Conservation (phyloP, 2,888 invertebrate species). For the Heliconius ismenius region DNA sequence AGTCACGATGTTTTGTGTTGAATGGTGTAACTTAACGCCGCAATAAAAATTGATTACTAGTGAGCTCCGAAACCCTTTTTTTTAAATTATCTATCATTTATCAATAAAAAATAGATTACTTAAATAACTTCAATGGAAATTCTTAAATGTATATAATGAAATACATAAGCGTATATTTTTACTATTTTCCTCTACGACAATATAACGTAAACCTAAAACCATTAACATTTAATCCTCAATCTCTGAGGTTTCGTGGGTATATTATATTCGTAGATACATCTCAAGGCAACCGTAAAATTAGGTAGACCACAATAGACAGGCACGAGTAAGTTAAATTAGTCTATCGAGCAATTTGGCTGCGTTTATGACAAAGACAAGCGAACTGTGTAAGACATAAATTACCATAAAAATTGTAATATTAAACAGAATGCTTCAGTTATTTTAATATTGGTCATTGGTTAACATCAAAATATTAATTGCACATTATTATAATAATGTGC, state of each 20-base stretch:
- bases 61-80: too few relatives aligned
- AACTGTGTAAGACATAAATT: conserved; percentile 16
- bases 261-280: conserved; percentile 18
- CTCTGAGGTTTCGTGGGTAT: conserved; percentile 3
- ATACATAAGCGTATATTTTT: not conserved
- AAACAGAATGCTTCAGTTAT: conserved; percentile 2
- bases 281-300: conserved; percentile 27
- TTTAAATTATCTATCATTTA: too few relatives aligned
- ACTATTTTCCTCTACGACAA: not conserved
- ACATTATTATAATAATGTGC: conserved; percentile 7
- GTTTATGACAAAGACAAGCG: conserved; percentile 21
- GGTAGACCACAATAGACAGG: conserved; percentile 26
- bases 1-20: too few relatives aligned
- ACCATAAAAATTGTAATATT: conserved; percentile 18
- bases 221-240: conserved; percentile 9
- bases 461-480: conserved; percentile 16
- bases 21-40: too few relatives aligned
- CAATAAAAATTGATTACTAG: not conserved
- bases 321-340: conserved; percentile 25
- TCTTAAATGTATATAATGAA: not conserved
- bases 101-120: too few relatives aligned
- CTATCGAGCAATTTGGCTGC: conserved; percentile 5
- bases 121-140: not conserved
- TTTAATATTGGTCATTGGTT: not conserved
- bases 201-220: not conserved